Percentiles rank a stretch among this genome's conserved stretches.
These are phyloP conservation scores for Drosophila kikkawai DNA, from an alignment of 1,140 invertebrate species.

Conservation along the genomic window DNA sequence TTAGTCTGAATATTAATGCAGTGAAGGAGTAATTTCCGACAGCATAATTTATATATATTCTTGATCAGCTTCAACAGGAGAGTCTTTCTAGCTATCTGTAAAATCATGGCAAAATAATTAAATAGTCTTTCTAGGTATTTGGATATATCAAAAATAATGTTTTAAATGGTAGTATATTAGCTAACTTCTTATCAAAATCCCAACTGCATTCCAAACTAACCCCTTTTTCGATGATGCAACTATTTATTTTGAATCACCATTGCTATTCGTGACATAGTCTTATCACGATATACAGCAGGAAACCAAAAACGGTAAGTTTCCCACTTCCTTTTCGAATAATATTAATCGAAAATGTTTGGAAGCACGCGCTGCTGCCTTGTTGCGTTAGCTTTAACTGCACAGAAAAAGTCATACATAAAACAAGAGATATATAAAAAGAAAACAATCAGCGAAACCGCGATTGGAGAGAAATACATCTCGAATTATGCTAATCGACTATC, in stretches of 20 bases:
- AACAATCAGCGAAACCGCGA: slow-evolving; percentile 34
- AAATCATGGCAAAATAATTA: no score
- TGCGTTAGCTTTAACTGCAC: slow-evolving; percentile 14
- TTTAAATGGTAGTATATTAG: neutral
- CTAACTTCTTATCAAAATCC: neutral
- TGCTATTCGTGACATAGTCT: slow-evolving; percentile 35
- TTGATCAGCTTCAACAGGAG: no score
- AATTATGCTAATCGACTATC: slow-evolving; percentile 65
- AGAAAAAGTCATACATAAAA: slow-evolving; percentile 30
- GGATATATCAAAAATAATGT: neutral
- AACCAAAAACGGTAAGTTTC: slow-evolving; percentile 17
- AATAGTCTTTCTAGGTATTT: neutral
- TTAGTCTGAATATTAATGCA: no score
- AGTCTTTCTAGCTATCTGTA: no score
- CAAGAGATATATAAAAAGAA: slow-evolving; percentile 25
- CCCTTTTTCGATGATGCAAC: slow-evolving; percentile 19
- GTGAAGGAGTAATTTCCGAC: no score
- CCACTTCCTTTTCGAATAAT: slow-evolving; percentile 19
- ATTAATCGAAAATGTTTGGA: slow-evolving; percentile 29
- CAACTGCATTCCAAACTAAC: neutral
- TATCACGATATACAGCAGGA: slow-evolving; percentile 36
- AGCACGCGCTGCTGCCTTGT: slow-evolving; percentile 33
- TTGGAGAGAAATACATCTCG: slow-evolving; percentile 42
- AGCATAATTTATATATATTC: no score
- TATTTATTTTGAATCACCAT: slow-evolving; percentile 25